Conservation (phyloP, 2,797 vertebrate genomes). For the Scolopax bukidnonensis region DNA sequence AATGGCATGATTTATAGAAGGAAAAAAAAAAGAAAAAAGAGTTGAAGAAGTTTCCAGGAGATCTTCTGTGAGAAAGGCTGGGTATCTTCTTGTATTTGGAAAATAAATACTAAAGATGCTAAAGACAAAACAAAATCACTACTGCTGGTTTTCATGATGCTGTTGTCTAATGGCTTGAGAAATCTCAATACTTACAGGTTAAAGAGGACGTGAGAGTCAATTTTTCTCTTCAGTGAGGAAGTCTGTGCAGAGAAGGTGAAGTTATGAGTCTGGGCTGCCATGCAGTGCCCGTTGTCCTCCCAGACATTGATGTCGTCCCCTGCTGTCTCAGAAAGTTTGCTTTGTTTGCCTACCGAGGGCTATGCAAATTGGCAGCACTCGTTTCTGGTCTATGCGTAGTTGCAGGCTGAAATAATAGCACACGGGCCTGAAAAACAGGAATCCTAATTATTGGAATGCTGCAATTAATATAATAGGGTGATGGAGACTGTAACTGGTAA, state of each 20-base stretch:
- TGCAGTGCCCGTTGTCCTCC: fast-evolving
- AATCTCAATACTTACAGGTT: not conserved
- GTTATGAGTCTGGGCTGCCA: fast-evolving
- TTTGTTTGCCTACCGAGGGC: not conserved
- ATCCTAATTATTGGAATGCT: not conserved
- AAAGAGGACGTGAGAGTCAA: not conserved
- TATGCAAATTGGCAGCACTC: not conserved
- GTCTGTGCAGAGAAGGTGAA: not conserved
- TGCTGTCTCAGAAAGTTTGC: not conserved
- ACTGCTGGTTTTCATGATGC: not conserved
- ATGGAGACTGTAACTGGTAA: conserved; percentile 8
- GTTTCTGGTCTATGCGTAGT: not conserved
- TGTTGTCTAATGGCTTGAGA: not conserved
- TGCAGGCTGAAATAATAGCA: not conserved
- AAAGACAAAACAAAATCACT: not conserved
- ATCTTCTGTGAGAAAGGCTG: not conserved
- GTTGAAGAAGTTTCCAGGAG: not conserved
- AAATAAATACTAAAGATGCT: not conserved
- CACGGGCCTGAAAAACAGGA: conserved; percentile 28
- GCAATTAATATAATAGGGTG: conserved; percentile 25
- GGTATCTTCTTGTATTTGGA: not conserved
- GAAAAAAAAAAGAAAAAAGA: fast-evolving
- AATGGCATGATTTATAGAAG: not conserved
- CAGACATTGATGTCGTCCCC: not conserved
- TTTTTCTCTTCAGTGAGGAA: not conserved